A percentile compares a stretch with the other conserved stretches of the same genome.
Conservation (phyloP, 2,888 invertebrate species). For the Trissoscelio sp. region DNA sequence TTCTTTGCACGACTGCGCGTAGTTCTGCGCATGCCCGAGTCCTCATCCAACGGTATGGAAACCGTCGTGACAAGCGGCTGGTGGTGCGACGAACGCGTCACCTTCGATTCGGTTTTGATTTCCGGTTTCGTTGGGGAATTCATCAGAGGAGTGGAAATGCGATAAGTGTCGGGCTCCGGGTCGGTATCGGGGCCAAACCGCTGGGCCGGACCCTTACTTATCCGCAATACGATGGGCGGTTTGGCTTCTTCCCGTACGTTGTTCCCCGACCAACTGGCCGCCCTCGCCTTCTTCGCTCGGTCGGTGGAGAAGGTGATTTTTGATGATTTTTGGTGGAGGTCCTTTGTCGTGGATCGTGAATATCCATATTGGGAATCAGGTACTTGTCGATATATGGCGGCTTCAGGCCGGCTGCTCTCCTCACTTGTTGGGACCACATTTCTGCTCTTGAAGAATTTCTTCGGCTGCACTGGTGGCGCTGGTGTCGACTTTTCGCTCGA, state of each 20-base stretch:
- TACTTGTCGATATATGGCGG: constrained; percentile 80
- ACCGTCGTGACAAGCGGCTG: constrained; percentile 78
- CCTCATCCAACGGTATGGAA: constrained; percentile 78
- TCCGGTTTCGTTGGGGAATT: constrained; percentile 30
- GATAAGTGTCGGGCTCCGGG: constrained; percentile 77
- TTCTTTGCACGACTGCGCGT: constrained; percentile 81
- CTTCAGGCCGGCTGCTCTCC: constrained; percentile 73
- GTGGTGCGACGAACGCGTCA: constrained; percentile 40
- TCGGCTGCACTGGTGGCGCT: constrained; percentile 88
- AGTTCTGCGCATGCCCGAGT: constrained; percentile 79
- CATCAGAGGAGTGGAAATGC: constrained; percentile 75
- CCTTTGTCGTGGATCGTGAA: constrained; percentile 72
- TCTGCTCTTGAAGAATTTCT: constrained; percentile 95
- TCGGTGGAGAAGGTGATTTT: too few species aligned
- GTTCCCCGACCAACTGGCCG: constrained; percentile 45
- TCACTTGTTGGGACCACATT: constrained; percentile 85
- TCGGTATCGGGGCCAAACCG: constrained; percentile 83
- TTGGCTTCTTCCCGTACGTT: constrained; percentile 82
- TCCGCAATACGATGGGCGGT: constrained; percentile 94
- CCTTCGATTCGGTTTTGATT: constrained; percentile 43
- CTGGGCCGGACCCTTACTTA: constrained; percentile 90
- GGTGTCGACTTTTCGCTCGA: constrained; percentile 84
- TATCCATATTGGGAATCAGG: constrained; percentile 80
- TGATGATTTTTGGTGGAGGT: constrained; percentile 70
- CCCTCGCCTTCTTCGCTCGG: constrained; percentile 57